These are phyloP conservation scores for Protonemura montana DNA, from an alignment of 2,888 invertebrate species.

Conservation along the genomic window DNA sequence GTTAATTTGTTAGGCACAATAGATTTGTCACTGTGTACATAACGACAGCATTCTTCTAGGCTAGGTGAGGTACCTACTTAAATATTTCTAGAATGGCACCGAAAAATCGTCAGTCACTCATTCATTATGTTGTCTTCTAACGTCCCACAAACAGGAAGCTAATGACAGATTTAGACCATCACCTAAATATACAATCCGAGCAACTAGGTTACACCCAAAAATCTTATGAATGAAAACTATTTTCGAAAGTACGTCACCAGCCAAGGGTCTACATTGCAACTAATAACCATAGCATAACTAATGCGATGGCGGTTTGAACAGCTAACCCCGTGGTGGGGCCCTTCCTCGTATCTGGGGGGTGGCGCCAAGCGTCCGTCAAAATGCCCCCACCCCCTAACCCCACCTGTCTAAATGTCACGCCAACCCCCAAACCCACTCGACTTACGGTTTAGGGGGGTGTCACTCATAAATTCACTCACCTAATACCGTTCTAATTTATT, in stretches of 20 bases:
- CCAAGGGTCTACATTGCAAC: background rate
- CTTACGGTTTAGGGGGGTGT: background rate
- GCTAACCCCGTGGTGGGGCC: background rate
- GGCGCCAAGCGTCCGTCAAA: background rate
- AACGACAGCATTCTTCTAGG: too few species aligned
- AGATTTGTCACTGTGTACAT: too few species aligned
- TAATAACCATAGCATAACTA: background rate
- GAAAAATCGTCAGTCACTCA: background rate
- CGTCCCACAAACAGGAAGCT: background rate
- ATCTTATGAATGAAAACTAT: background rate
- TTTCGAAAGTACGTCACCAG: background rate
- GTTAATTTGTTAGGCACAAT: too few species aligned
- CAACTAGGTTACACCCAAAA: background rate
- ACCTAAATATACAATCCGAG: background rate
- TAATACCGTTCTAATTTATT: conserved; percentile 1
- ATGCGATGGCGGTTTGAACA: background rate
- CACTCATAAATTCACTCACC: background rate
- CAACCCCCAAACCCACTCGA: background rate
- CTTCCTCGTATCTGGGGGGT: background rate
- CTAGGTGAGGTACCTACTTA: too few species aligned
- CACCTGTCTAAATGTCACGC: background rate
- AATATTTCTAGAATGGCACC: background rate
- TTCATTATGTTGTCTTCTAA: too few species aligned
- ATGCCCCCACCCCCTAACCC: background rate
- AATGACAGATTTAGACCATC: background rate